phyloP scores from a whole-genome alignment of 2,888 invertebrate genomes.

The Luffia ferchaultella region DNA sequence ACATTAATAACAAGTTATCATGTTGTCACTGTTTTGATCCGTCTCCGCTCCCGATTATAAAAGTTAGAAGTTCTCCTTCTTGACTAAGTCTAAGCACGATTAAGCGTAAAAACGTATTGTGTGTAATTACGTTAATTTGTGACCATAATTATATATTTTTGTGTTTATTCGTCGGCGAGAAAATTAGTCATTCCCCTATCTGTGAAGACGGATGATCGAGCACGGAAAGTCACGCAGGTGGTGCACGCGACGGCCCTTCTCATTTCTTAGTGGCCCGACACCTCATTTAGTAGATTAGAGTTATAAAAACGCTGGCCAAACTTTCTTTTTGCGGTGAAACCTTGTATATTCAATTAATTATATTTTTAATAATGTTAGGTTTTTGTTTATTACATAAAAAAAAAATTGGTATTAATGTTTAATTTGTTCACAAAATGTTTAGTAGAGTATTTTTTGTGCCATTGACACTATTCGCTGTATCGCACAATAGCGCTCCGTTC shows the following conservation, averaged over 20 bases:
- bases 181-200: neutral
- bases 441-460: no score
- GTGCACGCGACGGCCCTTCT: neutral
- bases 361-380: neutral
- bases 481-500: no score
- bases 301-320: conserved; percentile 40
- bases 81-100: no score
- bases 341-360: conserved; percentile 17
- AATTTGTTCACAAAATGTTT: no score
- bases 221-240: neutral
- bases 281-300: conserved; percentile 33
- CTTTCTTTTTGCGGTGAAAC: conserved; percentile 32
- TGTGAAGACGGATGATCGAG: neutral
- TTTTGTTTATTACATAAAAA: neutral
- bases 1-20: no score
- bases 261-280: conserved; percentile 23
- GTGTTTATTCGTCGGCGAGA: conserved; percentile 2
- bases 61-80: no score
- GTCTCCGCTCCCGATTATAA: no score
- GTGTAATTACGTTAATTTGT: neutral
- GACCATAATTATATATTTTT: neutral
- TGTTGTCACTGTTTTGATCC: no score
- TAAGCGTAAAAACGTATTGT: no score
- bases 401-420: no score
- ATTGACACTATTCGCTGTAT: no score